Evolutionary conservation across 2,113 vertebrate species (phyloP).

Genomic region (Phalacrocorax carbo): DNA sequence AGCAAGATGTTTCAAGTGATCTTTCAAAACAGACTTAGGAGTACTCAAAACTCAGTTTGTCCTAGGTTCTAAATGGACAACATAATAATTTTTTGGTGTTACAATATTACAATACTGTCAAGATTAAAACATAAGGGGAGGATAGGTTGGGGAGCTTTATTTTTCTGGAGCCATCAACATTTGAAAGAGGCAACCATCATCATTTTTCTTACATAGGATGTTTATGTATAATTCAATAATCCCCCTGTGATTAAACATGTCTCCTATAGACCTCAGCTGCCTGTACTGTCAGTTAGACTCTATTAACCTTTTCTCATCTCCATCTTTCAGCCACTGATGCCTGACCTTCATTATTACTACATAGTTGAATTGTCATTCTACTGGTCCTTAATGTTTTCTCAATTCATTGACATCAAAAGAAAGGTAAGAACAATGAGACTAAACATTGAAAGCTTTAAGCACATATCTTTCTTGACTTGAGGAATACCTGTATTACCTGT

Average conservation of each 20-base stretch:
- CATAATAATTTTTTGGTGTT: not conserved
- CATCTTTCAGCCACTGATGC: conserved; percentile 85
- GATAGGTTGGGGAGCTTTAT: not conserved
- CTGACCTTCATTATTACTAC: conserved; percentile 97
- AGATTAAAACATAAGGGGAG: not conserved
- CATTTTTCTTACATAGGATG: not conserved
- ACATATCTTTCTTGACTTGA: not conserved
- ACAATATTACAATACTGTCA: not conserved
- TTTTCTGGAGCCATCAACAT: not conserved
- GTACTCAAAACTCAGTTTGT: not conserved
- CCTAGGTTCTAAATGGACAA: not conserved
- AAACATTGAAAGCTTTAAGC: not conserved
- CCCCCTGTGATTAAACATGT: not conserved
- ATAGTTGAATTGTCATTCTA: conserved; percentile 95
- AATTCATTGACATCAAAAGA: conserved; percentile 97
- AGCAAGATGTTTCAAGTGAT: not conserved
- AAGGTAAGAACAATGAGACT: conserved; percentile 84
- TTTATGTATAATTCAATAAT: not conserved
- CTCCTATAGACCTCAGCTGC: not conserved
- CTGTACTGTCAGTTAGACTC: not conserved
- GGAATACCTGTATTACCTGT: not conserved
- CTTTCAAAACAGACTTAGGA: not conserved
- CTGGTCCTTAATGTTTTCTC: conserved; percentile 95
- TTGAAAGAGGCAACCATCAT: not conserved
- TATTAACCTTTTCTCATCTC: conserved; percentile 57